Evolutionary conservation across 2,113 vertebrate species (phyloP), one percentile per base, ranked within the genome.

Genomic region (Sigmodon hispidus): DNA sequence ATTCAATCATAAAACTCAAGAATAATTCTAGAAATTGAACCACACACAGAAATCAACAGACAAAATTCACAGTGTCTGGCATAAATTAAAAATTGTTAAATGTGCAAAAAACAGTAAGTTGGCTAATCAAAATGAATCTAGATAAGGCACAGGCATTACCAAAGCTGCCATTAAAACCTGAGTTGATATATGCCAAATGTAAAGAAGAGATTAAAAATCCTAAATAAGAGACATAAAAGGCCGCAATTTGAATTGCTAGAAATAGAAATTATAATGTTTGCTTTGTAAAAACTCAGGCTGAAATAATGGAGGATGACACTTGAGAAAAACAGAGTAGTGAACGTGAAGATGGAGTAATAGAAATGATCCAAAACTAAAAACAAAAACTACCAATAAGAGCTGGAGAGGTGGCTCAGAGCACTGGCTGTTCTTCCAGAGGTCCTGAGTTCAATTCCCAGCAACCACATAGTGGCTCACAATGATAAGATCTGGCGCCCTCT

Each of bases 251-350:
- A 95, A 89, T 70, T 93, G 89, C 80, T 70, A 92, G 48, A 92
- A 94, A 86, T 70, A 21, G 81, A 95, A 93, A 89, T 87, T 96
- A 94, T 13, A 94, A 88, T n/a, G 34, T 90, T 40, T 92, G 34
- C 84, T 95, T 97, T 85, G 21, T 87, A 87, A 94, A 91, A 84
- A 84, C 34, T 83, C 48, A 31, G 55, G 12, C 29, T 93, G 45
- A 45, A 94, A 94, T 92, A 94, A 92, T 52, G 50, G 81, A 73
- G 90, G 61, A 85, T 93, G 87, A 92, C 55, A 84, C 67, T 93
- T 95, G 48, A 90, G 84, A 67, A 91, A 69, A 97, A 93, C 79
- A 87, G 36, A 94, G 50, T n/a, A 81, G n/a, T 93, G 81, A 96
- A 94, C 43, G 69, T 90, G 61, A 94, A 96, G 72, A 77, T 45